phyloP scores from a whole-genome alignment of 2,888 invertebrate genomes.

The Hypomecis atomaria region DNA sequence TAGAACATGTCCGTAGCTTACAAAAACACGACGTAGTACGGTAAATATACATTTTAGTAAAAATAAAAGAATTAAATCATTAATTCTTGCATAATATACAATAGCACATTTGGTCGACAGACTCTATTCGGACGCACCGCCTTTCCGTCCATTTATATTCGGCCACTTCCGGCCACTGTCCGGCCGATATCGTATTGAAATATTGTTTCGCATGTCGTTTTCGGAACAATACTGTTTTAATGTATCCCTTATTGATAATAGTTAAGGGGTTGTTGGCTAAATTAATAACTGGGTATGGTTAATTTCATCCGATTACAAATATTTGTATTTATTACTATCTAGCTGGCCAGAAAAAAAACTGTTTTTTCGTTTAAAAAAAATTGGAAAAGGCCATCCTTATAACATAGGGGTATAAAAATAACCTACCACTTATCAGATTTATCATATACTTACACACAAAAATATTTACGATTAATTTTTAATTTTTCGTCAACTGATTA shows the following conservation, averaged over 20 bases:
- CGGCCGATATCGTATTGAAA: slow-evolving; percentile 81
- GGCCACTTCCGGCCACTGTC: slow-evolving; percentile 79
- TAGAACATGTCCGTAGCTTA: too few species aligned
- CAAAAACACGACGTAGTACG: too few species aligned
- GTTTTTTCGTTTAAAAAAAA: too few species aligned
- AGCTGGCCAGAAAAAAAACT: too few species aligned
- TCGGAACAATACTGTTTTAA: slow-evolving; percentile 61
- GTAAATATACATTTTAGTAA: too few species aligned
- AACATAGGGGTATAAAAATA: too few species aligned
- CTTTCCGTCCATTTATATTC: slow-evolving; percentile 82
- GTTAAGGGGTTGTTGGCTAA: slow-evolving; percentile 5
- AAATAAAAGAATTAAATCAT: slow-evolving; percentile 10
- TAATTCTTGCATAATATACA: slow-evolving; percentile 23
- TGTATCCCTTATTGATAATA: slow-evolving; percentile 37
- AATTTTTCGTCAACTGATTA: too few species aligned
- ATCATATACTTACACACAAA: too few species aligned
- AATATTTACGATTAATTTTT: too few species aligned
- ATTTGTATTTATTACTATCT: too few species aligned
- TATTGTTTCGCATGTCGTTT: slow-evolving; percentile 77
- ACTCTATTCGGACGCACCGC: slow-evolving; percentile 74
- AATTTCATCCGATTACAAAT: neutral
- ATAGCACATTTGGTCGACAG: slow-evolving; percentile 59
- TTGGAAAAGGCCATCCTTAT: too few species aligned
- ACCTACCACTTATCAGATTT: too few species aligned
- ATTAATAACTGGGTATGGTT: slow-evolving; percentile 1